These are phyloP conservation scores for Spinus pinus DNA, from an alignment of 2,797 vertebrate species.

Conservation along the genomic window DNA sequence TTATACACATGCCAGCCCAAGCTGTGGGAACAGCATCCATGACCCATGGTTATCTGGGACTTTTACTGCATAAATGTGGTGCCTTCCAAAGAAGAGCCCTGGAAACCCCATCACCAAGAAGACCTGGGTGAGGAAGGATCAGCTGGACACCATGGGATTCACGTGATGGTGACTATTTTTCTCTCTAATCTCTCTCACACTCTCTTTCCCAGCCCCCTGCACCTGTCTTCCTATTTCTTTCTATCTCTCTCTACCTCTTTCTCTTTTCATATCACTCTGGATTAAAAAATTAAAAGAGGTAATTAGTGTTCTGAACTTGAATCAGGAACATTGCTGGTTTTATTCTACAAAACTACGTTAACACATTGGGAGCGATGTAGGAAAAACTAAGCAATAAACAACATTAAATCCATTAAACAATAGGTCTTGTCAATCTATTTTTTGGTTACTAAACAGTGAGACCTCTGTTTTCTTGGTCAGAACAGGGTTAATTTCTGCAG, in stretches of 20 bases:
- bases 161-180: accelerated
- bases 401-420: not conserved
- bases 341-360: not conserved
- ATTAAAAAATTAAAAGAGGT: not conserved
- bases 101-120: not conserved
- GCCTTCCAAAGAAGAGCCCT: not conserved
- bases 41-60: not conserved
- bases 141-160: accelerated
- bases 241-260: not conserved
- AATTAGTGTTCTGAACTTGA: not conserved
- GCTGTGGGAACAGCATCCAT: not conserved
- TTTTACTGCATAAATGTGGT: not conserved
- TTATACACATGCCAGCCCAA: not conserved
- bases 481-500: not conserved
- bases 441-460: not conserved
- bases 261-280: not conserved
- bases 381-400: not conserved
- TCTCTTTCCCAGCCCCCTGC: not conserved
- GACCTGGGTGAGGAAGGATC: not conserved
- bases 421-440: not conserved
- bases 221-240: not conserved
- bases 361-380: not conserved
- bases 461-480: not conserved
- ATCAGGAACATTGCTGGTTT: not conserved
- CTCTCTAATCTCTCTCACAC: no score